These are phyloP conservation scores for Myopa testacea DNA, from an alignment of 2,888 invertebrate genomes.

Conservation along the genomic window DNA sequence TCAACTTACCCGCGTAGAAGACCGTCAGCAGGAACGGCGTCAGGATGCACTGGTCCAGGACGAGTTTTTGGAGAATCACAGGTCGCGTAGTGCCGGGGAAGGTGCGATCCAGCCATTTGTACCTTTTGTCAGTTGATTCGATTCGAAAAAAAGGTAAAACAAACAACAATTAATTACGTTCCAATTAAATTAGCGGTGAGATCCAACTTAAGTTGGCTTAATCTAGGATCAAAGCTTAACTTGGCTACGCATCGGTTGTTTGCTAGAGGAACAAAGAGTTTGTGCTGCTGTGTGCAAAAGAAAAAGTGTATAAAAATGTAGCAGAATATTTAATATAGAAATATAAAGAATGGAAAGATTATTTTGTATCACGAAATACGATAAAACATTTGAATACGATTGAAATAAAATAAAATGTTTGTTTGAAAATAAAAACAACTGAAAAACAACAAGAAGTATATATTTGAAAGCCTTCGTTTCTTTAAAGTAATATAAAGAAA, in stretches of 20 bases:
- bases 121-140: conserved; percentile 71
- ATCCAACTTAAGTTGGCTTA: neutral
- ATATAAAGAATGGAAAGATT: too few relatives aligned
- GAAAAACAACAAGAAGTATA: too few relatives aligned
- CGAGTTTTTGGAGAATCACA: conserved; percentile 76
- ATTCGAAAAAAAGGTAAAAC: neutral
- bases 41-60: conserved; percentile 81
- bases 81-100: conserved; percentile 75
- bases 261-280: neutral
- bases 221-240: conserved; percentile 3
- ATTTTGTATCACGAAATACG: too few relatives aligned
- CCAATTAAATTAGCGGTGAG: neutral
- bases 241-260: neutral
- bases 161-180: neutral
- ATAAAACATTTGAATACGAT: too few relatives aligned
- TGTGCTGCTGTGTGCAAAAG: conserved; percentile 26
- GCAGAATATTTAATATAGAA: too few relatives aligned
- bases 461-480: too few relatives aligned
- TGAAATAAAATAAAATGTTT: too few relatives aligned
- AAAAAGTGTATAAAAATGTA: neutral
- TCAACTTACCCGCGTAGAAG: conserved; percentile 77
- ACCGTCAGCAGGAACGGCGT: conserved; percentile 78
- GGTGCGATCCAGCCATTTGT: conserved; percentile 80
- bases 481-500: too few relatives aligned
- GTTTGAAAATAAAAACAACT: too few relatives aligned